Conservation (phyloP, 1,140 invertebrate species). For the Atta texana region DNA sequence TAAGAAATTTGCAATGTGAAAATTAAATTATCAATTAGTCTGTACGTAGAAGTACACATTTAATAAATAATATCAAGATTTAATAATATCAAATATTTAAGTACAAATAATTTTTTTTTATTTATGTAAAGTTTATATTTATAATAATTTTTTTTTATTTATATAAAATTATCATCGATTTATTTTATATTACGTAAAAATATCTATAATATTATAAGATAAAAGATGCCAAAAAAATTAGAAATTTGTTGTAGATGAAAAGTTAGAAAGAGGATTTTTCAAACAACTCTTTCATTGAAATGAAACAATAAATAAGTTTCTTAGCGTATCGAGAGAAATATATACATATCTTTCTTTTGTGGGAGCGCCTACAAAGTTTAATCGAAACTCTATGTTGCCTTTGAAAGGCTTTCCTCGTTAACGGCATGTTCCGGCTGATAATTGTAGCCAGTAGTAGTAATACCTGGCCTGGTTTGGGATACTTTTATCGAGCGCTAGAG, state of each 20-base stretch:
- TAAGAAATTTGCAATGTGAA: not conserved
- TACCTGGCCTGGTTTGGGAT: constrained; percentile 34
- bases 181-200: not conserved
- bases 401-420: constrained; percentile 65
- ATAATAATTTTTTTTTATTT: not conserved
- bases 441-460: constrained; percentile 53
- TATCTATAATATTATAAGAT: not conserved
- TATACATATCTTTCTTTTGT: constrained; percentile 42
- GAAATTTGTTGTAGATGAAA: constrained; percentile 10
- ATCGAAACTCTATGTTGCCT: constrained; percentile 62
- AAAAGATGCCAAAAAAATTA: not conserved
- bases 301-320: constrained; percentile 51
- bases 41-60: not conserved
- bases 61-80: not conserved
- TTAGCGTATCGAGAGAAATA: constrained; percentile 46
- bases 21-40: not conserved
- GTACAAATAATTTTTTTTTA: not conserved
- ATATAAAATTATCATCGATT: not conserved
- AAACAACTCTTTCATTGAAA: constrained; percentile 24
- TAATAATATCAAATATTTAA: not conserved
- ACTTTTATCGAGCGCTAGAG: constrained; percentile 39
- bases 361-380: constrained; percentile 56
- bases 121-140: not conserved
- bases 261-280: constrained; percentile 22
- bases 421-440: constrained; percentile 60